Percentiles rank a stretch among this genome's conserved stretches.
Evolutionary conservation across 2,113 vertebrate genomes (phyloP).

Genomic region (Actinemys pallida): DNA sequence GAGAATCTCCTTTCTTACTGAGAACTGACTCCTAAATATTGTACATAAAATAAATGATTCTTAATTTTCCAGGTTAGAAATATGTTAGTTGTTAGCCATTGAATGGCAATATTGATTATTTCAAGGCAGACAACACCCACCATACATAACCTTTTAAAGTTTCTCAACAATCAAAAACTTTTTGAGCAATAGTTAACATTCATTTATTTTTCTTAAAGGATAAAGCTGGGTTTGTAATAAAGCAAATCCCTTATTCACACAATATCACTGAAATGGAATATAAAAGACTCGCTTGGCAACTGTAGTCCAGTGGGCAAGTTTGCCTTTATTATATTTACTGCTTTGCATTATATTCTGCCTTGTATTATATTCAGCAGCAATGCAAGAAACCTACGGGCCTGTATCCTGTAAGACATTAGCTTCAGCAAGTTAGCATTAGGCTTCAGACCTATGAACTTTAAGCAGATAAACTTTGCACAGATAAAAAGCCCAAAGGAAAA

Average conservation of each 20-base stretch:
- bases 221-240: neutral
- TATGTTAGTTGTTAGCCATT: slow-evolving; percentile 35
- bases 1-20: neutral
- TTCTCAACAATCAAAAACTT: neutral
- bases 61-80: slow-evolving; percentile 17
- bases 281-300: neutral
- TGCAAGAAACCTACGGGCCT: too few relatives aligned
- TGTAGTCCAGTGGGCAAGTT: too few relatives aligned
- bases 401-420: too few relatives aligned
- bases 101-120: slow-evolving; percentile 37
- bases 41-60: neutral
- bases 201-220: neutral
- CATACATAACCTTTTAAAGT: slow-evolving; percentile 22
- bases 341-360: too few relatives aligned
- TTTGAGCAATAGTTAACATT: neutral
- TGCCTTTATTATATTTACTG: too few relatives aligned
- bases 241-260: neutral
- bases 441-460: too few relatives aligned
- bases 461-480: too few relatives aligned
- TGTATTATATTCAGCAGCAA: too few relatives aligned
- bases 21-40: neutral
- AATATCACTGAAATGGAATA: neutral
- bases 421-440: too few relatives aligned
- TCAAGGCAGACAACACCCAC: slow-evolving; percentile 1
- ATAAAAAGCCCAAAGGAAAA: too few relatives aligned